Conservation (phyloP, 2,113 vertebrate genomes). For the Dolichotis patagonum region DNA sequence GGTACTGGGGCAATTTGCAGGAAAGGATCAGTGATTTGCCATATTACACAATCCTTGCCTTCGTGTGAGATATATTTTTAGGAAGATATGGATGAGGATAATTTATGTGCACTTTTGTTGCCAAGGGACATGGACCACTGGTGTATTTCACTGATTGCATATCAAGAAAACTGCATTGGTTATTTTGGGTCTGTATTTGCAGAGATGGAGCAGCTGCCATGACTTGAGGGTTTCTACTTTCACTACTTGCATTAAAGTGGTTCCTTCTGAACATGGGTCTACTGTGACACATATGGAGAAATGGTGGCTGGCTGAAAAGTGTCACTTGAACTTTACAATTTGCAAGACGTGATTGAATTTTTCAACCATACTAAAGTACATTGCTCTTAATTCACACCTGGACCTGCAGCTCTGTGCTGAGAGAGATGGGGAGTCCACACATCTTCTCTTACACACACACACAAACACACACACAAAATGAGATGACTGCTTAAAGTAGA, state of each 20-base stretch:
- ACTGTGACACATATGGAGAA: not conserved
- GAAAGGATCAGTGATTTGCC: not conserved
- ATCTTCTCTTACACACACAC: not conserved
- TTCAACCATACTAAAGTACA: not conserved
- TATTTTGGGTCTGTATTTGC: not conserved
- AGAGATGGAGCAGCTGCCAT: not conserved
- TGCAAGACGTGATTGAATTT: not conserved
- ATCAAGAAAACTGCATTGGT: not conserved
- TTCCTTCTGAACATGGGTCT: not conserved
- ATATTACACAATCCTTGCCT: not conserved
- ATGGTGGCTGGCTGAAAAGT: not conserved
- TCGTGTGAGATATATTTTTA: not conserved
- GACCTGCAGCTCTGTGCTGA: not conserved
- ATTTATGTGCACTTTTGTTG: not conserved
- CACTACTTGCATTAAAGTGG: not conserved
- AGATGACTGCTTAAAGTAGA: not conserved
- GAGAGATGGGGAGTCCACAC: not conserved
- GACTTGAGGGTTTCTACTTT: not conserved
- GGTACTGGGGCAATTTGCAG: not conserved
- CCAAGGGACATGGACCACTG: not conserved
- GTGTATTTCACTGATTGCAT: not conserved
- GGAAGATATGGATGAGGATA: not conserved
- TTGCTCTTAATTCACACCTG: not conserved
- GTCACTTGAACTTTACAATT: not conserved
- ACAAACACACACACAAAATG: no score